Evolutionary conservation across 1,140 invertebrate species (phyloP).

Genomic region (Drosophila chauvacae): DNA sequence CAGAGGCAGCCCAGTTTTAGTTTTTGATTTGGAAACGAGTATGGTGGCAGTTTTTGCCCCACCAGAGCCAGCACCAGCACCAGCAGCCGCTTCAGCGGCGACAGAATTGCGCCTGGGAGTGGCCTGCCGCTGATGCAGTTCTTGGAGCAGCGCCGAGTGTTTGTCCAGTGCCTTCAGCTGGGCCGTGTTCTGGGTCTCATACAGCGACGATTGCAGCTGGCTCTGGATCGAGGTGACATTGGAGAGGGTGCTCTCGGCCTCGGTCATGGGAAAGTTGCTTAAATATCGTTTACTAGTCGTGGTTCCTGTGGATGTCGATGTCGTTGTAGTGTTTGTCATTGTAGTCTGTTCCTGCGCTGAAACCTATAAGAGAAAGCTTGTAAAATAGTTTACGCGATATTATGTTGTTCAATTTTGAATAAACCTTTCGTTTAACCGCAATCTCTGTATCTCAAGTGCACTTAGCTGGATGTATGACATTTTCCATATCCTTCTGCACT

Average conservation of each 20-base stretch:
- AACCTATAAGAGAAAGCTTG: constrained; percentile 50
- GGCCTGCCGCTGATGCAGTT: constrained; percentile 75
- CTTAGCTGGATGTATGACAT: constrained; percentile 80
- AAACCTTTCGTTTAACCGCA: constrained; percentile 72
- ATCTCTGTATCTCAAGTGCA: constrained; percentile 84
- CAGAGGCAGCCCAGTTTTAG: constrained; percentile 84
- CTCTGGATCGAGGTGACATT: constrained; percentile 84
- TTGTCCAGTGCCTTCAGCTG: constrained; percentile 76
- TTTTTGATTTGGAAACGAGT: constrained; percentile 85
- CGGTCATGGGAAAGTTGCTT: constrained; percentile 75
- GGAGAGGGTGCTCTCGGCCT: constrained; percentile 83
- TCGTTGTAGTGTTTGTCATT: constrained; percentile 74
- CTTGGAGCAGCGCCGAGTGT: constrained; percentile 73
- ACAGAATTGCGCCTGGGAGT: constrained; percentile 42
- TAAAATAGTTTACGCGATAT: not conserved
- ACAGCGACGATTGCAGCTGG: constrained; percentile 81
- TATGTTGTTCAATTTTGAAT: not conserved
- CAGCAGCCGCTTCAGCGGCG: constrained; percentile 47
- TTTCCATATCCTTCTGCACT: constrained; percentile 87
- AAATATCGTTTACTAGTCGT: constrained; percentile 80
- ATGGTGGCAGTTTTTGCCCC: constrained; percentile 84
- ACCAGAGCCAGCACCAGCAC: constrained; percentile 22
- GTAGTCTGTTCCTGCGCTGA: constrained; percentile 78
- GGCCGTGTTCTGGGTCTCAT: constrained; percentile 69
- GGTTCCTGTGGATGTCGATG: constrained; percentile 61